Evolutionary conservation across 1,140 invertebrate species (phyloP).

Genomic region (Dendroctonus ponderosae): DNA sequence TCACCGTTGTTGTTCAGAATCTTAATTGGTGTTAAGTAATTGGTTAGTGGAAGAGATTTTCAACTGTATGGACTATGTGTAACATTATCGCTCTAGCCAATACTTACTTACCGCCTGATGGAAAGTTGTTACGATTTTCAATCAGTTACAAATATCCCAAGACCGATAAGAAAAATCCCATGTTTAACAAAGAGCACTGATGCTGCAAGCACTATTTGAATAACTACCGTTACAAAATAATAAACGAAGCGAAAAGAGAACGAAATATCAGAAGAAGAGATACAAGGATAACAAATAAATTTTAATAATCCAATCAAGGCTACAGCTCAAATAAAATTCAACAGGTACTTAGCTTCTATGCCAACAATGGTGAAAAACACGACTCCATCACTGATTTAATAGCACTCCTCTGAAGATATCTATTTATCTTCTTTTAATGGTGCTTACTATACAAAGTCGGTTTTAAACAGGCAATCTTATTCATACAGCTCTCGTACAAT

Average conservation of each 20-base stretch:
- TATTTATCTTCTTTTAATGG: slow-evolving; percentile 35
- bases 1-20: not conserved
- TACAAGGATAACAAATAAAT: not conserved
- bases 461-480: slow-evolving; percentile 29
- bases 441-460: slow-evolving; percentile 24
- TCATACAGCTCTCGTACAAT: slow-evolving; percentile 33
- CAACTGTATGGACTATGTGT: not conserved
- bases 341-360: slow-evolving; percentile 3
- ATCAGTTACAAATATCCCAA: not conserved
- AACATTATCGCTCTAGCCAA: not conserved
- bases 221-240: not conserved
- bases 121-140: not conserved
- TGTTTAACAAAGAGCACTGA: not conserved
- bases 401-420: slow-evolving; percentile 17
- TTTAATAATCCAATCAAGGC: not conserved
- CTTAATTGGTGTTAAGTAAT: slow-evolving; percentile 5
- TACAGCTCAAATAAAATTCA: not conserved
- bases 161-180: not conserved
- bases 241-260: not conserved
- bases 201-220: not conserved
- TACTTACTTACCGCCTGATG: not conserved
- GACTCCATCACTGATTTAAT: slow-evolving; percentile 23
- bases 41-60: slow-evolving; percentile 2
- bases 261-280: not conserved
- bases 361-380: slow-evolving; percentile 10